Evolutionary conservation across 2,888 invertebrate species (phyloP).

Genomic region (Drosophila neotestacea): DNA sequence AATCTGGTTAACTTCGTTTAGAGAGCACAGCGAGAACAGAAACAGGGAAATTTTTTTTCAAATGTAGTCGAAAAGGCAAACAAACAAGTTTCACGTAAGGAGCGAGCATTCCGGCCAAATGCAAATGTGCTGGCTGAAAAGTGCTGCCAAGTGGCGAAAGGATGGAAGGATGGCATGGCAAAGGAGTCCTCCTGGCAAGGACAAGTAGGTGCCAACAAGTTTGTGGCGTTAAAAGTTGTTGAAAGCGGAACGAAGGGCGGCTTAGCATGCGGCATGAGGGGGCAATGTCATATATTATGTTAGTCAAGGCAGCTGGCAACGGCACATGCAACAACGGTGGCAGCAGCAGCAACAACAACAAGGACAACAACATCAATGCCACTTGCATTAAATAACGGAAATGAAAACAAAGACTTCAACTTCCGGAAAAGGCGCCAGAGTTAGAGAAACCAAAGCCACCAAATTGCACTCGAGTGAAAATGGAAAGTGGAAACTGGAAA

Average conservation of each 20-base stretch:
- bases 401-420: constrained; percentile 81
- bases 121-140: constrained; percentile 68
- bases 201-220: constrained; percentile 74
- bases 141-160: constrained; percentile 65
- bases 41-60: constrained; percentile 60
- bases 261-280: constrained; percentile 10
- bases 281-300: constrained; percentile 70
- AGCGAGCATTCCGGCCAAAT: constrained; percentile 43
- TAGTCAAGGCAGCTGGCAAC: constrained; percentile 73
- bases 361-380: constrained; percentile 51
- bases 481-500: constrained; percentile 67
- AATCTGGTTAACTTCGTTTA: constrained; percentile 79
- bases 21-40: constrained; percentile 19
- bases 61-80: constrained; percentile 73
- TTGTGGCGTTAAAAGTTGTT: constrained; percentile 67
- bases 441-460: constrained; percentile 38
- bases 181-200: constrained; percentile 18
- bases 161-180: constrained; percentile 13
- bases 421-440: constrained; percentile 60
- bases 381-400: constrained; percentile 82
- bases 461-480: constrained; percentile 74
- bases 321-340: constrained; percentile 36
- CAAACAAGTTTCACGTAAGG: constrained; percentile 56
- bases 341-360: constrained; percentile 36
- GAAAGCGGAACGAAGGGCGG: constrained; percentile 30